These are phyloP conservation scores for Yasuhikotakia modesta DNA, from an alignment of 2,797 vertebrate genomes.

Conservation along the genomic window DNA sequence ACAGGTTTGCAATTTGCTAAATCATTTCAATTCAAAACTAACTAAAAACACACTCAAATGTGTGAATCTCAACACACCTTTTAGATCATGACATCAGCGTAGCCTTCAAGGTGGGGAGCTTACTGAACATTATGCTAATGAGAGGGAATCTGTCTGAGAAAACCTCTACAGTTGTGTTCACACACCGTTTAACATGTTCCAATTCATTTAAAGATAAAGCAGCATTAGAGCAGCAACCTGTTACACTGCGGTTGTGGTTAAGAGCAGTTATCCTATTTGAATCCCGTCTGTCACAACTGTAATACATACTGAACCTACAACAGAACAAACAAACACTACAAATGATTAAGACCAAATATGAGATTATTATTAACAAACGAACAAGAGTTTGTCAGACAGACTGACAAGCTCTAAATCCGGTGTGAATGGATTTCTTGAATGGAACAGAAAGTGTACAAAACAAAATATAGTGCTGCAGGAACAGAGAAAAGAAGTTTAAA, in stretches of 20 bases:
- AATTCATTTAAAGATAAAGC: neutral
- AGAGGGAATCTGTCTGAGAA: neutral
- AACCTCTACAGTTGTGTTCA: neutral
- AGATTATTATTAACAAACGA: neutral
- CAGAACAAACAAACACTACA: neutral
- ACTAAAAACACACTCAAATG: too few species aligned
- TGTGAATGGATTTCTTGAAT: neutral
- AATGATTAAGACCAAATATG: neutral
- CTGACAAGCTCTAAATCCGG: slow-evolving; percentile 1
- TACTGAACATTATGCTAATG: neutral
- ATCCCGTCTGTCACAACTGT: neutral
- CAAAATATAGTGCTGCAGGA: neutral
- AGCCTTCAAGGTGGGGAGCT: neutral
- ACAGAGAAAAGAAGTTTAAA: neutral
- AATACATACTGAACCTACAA: neutral
- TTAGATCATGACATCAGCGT: slow-evolving; percentile 3
- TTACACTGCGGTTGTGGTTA: neutral
- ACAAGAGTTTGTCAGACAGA: neutral
- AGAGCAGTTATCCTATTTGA: neutral
- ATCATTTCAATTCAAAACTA: too few species aligned
- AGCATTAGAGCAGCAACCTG: neutral
- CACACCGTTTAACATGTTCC: too few species aligned
- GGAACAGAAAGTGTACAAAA: slow-evolving; percentile 9
- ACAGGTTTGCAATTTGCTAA: neutral
- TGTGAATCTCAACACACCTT: neutral